Conservation (phyloP, 2,113 vertebrate genomes). For the Psammodynastes pulverulentus region DNA sequence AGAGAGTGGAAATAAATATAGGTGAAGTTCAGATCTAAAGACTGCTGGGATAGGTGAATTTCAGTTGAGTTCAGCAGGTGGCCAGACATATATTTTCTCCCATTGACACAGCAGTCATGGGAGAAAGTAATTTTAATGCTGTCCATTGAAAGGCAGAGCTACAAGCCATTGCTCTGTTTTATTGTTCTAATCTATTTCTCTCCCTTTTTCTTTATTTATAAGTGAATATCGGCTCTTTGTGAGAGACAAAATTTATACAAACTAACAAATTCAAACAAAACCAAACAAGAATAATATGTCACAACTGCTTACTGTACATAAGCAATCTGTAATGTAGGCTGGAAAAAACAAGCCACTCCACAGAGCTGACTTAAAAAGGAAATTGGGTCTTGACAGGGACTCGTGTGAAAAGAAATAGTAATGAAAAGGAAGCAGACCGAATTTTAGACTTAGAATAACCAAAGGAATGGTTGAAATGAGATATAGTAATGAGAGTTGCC, state of each 20-base stretch:
- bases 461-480: background rate
- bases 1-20: background rate
- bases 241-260: background rate
- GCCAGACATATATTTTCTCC: background rate
- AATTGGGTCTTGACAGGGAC: background rate
- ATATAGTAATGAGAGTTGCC: background rate
- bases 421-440: background rate
- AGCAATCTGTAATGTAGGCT: background rate
- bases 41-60: background rate
- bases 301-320: background rate
- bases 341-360: background rate
- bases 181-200: background rate
- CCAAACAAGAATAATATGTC: background rate
- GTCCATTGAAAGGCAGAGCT: background rate
- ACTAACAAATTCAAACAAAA: background rate
- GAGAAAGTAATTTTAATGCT: background rate
- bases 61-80: background rate
- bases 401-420: background rate
- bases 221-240: background rate
- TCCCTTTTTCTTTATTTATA: background rate
- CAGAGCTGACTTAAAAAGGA: background rate
- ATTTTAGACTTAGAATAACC: background rate
- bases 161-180: background rate
- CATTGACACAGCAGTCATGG: background rate
- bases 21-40: background rate